phyloP scores from a whole-genome alignment of 2,888 invertebrate species.

The Chydorus sphaericus region DNA sequence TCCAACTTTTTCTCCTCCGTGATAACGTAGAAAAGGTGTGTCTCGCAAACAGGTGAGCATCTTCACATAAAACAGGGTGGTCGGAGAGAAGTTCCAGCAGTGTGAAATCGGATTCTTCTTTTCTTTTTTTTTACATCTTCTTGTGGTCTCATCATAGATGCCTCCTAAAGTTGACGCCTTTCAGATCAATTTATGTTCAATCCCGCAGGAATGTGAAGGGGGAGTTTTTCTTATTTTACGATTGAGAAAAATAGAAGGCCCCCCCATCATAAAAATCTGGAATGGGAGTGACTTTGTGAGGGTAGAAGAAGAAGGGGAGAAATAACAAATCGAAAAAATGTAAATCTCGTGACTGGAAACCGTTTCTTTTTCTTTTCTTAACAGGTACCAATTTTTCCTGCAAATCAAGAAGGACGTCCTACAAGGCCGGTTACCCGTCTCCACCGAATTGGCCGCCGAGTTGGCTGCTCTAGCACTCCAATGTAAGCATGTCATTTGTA shows the following conservation, averaged over 20 bases:
- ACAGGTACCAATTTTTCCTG: conserved; percentile 89
- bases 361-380: conserved; percentile 22
- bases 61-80: too few species aligned
- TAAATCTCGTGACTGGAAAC: neutral
- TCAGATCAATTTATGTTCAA: neutral
- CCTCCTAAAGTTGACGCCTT: neutral
- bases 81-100: too few species aligned
- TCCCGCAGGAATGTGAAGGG: neutral
- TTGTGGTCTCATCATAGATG: neutral
- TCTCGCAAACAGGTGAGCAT: too few species aligned
- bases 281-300: neutral
- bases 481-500: conserved; percentile 61
- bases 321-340: neutral
- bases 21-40: too few species aligned
- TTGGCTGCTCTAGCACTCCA: conserved; percentile 85
- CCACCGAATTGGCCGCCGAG: conserved; percentile 80
- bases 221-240: too few species aligned
- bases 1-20: too few species aligned
- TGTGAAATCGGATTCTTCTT: neutral
- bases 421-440: conserved; percentile 79
- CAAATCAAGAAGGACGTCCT: conserved; percentile 93
- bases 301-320: neutral
- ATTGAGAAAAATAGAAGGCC: too few species aligned
- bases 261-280: neutral
- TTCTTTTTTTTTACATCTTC: neutral